Conservation (phyloP, 2,797 vertebrate species). For the Danionella dracula region DNA sequence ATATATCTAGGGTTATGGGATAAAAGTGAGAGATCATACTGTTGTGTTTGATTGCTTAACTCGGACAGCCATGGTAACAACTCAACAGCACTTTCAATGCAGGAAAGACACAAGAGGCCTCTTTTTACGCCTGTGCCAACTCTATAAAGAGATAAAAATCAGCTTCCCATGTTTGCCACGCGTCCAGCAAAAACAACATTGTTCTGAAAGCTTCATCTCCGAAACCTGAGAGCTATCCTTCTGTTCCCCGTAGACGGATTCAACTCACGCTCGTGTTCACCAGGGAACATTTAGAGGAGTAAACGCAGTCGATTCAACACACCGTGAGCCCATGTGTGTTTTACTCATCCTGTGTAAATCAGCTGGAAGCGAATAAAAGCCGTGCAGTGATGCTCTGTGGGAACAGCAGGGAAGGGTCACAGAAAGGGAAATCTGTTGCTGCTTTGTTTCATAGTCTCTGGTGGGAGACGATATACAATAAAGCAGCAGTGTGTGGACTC, state of each 20-base stretch:
- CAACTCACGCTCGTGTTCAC: conserved; percentile 26
- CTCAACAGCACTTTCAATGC: conserved; percentile 14
- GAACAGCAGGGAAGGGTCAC: conserved; percentile 42
- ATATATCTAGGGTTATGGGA: conserved; percentile 68
- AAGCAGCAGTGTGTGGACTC: conserved; percentile 1
- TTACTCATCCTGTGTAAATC: conserved; percentile 27
- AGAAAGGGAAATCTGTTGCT: conserved; percentile 21
- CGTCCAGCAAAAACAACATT: conserved; percentile 37
- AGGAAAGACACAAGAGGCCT: neutral
- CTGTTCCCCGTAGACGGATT: conserved; percentile 16
- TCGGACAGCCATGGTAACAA: conserved; percentile 44
- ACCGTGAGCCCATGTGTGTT: neutral
- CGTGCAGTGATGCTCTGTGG: conserved; percentile 36
- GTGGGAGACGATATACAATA: conserved; percentile 31
- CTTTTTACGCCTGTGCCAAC: conserved; percentile 15
- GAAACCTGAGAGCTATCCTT: neutral
- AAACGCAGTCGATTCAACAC: conserved; percentile 18
- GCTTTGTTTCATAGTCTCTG: conserved; percentile 27
- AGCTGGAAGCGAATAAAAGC: conserved; percentile 40
- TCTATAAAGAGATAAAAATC: conserved; percentile 5
- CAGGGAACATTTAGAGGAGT: conserved; percentile 17
- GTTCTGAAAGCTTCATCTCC: conserved; percentile 32
- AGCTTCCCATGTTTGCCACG: conserved; percentile 31
- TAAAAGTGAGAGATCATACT: conserved; percentile 66
- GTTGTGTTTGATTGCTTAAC: conserved; percentile 71